Conservation (phyloP, 1,140 invertebrate genomes). For the Prorops nasuta region DNA sequence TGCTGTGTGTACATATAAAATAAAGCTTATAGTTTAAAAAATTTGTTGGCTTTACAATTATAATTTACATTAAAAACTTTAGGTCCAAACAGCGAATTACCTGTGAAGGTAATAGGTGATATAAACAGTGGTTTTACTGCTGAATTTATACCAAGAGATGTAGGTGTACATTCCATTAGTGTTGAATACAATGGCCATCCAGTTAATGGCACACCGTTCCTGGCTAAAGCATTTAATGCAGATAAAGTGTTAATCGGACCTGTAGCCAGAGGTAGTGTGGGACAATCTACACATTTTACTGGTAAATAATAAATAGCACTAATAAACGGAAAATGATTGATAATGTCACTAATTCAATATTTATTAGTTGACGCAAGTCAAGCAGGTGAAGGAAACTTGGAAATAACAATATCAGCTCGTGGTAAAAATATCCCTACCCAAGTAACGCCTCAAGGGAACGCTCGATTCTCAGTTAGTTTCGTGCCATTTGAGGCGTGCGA, state of each 20-base stretch:
- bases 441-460: conserved; percentile 90
- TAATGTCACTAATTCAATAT: not conserved
- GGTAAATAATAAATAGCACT: conserved; percentile 42
- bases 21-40: not conserved
- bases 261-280: conserved; percentile 77
- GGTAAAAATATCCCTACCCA: conserved; percentile 95
- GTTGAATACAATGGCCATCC: conserved; percentile 90
- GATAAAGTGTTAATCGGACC: conserved; percentile 82
- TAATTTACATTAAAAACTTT: conserved; percentile 17
- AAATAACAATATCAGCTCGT: conserved; percentile 93
- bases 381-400: conserved; percentile 96
- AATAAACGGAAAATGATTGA: not conserved
- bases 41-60: conserved; percentile 4
- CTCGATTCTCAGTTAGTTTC: conserved; percentile 92
- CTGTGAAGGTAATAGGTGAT: conserved; percentile 86
- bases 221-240: conserved; percentile 92
- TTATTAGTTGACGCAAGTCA: conserved; percentile 86
- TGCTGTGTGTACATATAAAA: not conserved
- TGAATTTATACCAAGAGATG: conserved; percentile 86
- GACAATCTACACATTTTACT: conserved; percentile 85
- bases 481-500: conserved; percentile 90
- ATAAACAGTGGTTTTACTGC: conserved; percentile 82
- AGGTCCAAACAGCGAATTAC: conserved; percentile 74
- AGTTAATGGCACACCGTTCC: conserved; percentile 87
- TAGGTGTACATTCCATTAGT: conserved; percentile 85